Base-by-base conservation (phyloP, 1,140 invertebrate genomes). In the Apis cerana region DNA sequence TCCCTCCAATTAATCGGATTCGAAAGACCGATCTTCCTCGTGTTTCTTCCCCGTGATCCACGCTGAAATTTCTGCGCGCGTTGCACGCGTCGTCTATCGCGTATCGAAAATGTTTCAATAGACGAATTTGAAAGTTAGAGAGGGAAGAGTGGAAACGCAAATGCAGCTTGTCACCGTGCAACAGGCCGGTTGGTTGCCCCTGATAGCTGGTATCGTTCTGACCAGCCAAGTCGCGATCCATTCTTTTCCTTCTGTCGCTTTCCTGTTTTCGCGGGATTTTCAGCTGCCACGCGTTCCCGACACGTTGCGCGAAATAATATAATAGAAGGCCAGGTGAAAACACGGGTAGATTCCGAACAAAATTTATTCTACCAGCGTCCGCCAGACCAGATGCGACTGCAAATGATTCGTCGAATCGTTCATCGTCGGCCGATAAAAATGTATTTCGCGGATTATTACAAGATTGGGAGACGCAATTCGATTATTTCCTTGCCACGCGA, bases 171-270 rank as follows among this genome's bases (percentile, higher is more conserved):
- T 89, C 87, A 77, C 54, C 68, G 82, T 80, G 85, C 88, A 84
- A 87, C 87, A 87, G 88, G 87, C 90, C 89, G 80, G 85, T 91
- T 91, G 89, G 90, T 69, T 78, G 77, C 81, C 82, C 79, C 80
- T 85, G 91, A 93, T 92, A 92, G 84, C 89, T 87, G 85, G 85
- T 92, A 92, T 92, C 91, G 85, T 87, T 80, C 76, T 76, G 80
- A 85, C 88, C 89, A 90, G 83, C 84, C 84, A 81, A 81, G 71
- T 85, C 85, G 48, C 27, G 23, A 65, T 8, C 68, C 59, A 84
- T 83, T 89, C 84, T 88, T 88, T 83, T 89, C 75, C 77, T 85
- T 82, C 77, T 19, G 65, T 58, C 56, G 74, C 48, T n/a, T n/a
- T n/a, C 58, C 78, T 68, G 83, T 81, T 86, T 90, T 87, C 76